Conservation (phyloP, 2,888 invertebrate genomes). For the Luffia ferchaultella region DNA sequence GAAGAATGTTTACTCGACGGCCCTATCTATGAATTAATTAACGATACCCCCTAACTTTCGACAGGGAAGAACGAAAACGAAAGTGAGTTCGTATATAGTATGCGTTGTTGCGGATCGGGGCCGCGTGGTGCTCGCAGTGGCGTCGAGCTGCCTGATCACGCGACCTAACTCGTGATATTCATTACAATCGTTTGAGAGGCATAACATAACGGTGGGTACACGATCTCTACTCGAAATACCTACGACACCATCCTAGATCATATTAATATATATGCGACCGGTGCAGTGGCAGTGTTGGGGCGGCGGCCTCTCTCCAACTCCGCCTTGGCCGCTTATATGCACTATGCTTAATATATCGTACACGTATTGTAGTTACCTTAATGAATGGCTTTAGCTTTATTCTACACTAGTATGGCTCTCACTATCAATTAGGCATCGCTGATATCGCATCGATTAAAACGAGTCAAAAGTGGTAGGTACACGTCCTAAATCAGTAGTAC, state of each 20-base stretch:
- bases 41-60: too few relatives aligned
- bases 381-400: slow-evolving; percentile 44
- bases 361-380: slow-evolving; percentile 37
- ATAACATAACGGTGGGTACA: slow-evolving; percentile 60
- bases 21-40: too few relatives aligned
- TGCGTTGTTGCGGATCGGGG: background rate
- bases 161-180: background rate
- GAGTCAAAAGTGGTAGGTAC: too few relatives aligned
- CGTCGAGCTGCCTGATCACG: background rate
- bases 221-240: slow-evolving; percentile 63
- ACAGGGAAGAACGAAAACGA: too few relatives aligned
- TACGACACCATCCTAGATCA: slow-evolving; percentile 64
- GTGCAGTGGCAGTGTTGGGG: slow-evolving; percentile 34
- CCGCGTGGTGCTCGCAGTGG: background rate
- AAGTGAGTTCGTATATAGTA: background rate
- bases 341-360: background rate
- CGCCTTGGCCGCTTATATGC: slow-evolving; percentile 16
- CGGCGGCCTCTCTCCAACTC: slow-evolving; percentile 4
- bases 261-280: slow-evolving; percentile 51
- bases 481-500: too few relatives aligned
- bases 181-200: slow-evolving; percentile 46
- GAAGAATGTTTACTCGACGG: background rate
- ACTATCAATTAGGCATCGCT: slow-evolving; percentile 48
- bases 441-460: slow-evolving; percentile 51
- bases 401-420: slow-evolving; percentile 54